A percentile compares a stretch with the other conserved stretches of the same genome.
Conservation (phyloP, 2,888 invertebrate species). For the Balanococcus diminutus region DNA sequence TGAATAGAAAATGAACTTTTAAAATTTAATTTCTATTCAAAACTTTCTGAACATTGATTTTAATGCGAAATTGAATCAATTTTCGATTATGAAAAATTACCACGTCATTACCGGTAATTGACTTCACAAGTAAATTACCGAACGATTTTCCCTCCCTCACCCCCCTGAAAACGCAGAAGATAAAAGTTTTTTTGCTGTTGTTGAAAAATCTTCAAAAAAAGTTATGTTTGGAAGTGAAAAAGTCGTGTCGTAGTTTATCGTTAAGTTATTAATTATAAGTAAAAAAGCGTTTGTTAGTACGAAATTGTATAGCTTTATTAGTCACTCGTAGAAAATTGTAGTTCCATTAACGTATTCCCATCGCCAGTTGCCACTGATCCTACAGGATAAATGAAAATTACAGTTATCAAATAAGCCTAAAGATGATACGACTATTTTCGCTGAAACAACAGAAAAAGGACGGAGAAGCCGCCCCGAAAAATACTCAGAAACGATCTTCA, state of each 20-base stretch:
- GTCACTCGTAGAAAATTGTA: not conserved
- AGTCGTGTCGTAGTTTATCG: not conserved
- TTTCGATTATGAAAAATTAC: not conserved
- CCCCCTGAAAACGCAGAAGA: not conserved
- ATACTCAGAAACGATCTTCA: constrained; percentile 88
- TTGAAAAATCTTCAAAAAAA: constrained; percentile 4
- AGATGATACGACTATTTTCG: constrained; percentile 97
- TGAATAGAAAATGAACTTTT: not conserved
- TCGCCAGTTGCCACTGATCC: not conserved
- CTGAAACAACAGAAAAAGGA: constrained; percentile 98
- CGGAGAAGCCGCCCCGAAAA: constrained; percentile 81
- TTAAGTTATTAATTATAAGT: constrained; percentile 1
- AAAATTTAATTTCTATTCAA: not conserved
- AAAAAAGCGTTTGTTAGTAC: not conserved
- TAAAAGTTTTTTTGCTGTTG: constrained; percentile 9
- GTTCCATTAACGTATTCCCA: not conserved
- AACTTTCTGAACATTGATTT: not conserved
- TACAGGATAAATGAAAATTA: constrained; percentile 13
- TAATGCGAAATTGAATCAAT: not conserved
- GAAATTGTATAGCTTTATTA: not conserved
- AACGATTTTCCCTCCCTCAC: not conserved
- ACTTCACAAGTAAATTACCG: not conserved
- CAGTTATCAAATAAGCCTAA: constrained; percentile 58
- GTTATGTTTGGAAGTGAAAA: not conserved
- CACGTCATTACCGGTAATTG: not conserved